Percentiles rank a stretch among this genome's conserved stretches.
These are phyloP conservation scores for Dromius quadrimaculatus DNA, from an alignment of 2,888 invertebrate species.

Conservation along the genomic window DNA sequence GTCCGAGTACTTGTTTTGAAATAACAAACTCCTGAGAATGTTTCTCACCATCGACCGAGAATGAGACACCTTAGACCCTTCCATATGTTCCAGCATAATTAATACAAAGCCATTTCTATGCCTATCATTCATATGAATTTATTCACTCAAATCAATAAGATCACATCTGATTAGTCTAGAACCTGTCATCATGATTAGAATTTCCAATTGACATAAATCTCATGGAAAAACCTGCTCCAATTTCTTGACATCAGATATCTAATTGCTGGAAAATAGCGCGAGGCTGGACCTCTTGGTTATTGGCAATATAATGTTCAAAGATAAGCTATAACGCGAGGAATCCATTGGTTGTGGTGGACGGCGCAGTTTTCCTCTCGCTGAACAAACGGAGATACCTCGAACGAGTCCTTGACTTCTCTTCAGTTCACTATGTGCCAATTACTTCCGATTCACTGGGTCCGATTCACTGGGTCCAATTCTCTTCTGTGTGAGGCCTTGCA, in stretches of 20 bases:
- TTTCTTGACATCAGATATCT: slow-evolving; percentile 28
- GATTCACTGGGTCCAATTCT: slow-evolving; percentile 41
- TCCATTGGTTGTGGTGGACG: too few relatives aligned
- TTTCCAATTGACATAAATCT: background rate
- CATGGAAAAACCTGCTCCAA: background rate
- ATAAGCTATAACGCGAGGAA: slow-evolving; percentile 22
- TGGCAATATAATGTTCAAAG: slow-evolving; percentile 47
- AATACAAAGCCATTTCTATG: too few relatives aligned
- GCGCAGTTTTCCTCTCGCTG: slow-evolving; percentile 31
- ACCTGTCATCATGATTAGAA: too few relatives aligned
- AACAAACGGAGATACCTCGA: slow-evolving; percentile 10
- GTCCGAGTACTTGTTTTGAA: too few relatives aligned
- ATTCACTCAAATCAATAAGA: too few relatives aligned
- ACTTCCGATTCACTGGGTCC: slow-evolving; percentile 14
- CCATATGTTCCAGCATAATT: too few relatives aligned
- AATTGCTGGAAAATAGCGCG: slow-evolving; percentile 49
- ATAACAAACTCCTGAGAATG: too few relatives aligned
- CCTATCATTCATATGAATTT: too few relatives aligned
- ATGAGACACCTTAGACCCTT: too few relatives aligned
- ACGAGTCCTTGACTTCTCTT: too few relatives aligned
- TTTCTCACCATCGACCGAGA: too few relatives aligned
- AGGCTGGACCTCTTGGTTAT: slow-evolving; percentile 31
- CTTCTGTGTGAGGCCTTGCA: slow-evolving; percentile 24
- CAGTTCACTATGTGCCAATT: slow-evolving; percentile 28
- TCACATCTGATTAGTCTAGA: too few relatives aligned